Evolutionary conservation across 1,140 invertebrate species (phyloP), one percentile per base, ranked within the genome.

Genomic region (Nautilus pompilius): DNA sequence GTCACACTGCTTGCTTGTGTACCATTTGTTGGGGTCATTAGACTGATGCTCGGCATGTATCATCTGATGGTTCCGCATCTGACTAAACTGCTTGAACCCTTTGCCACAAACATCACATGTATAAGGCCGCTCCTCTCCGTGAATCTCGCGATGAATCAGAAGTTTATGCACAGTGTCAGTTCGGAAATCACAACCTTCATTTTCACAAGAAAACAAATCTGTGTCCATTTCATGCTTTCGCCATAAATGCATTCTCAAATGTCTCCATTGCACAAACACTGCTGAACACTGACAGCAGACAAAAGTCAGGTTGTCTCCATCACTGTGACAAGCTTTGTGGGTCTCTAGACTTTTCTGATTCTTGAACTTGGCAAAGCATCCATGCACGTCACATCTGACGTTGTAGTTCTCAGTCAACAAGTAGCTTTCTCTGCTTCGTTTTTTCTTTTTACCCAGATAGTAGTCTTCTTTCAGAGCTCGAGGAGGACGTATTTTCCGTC

Each of bases 71-170:
- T 88, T 88, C 56, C 62, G 84, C 54, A 91, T 80, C 71, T 92
- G 90, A 76, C 90, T 90, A 10, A 84, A 84, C 75, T 89, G 91
- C 77, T 91, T 91, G 77, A 92, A 92, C 2, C 85, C 84, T 58
- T 91, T 91, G n/a, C 85, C 84, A 76, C 91, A 92, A 5, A 85
- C 78, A 63, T 88, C 79, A 74, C 89, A 90, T 13, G 84, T 76
- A 68, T 85, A 89, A 5, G 85, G 85, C 13, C 87, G 87, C 36
- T 86, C 85, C 51, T 87, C 84, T 22, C 85, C 85, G 79, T 93
- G 91, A 22, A 88, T 87, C 67, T 84, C 82, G 82, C 87, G 85
- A 66, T 90, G 89, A 20, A 85, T 85, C 51, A 85, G 77, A 24
- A 88, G 49, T 72, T 87, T 87, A 73, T 91, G 89, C 28, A 89